These are phyloP conservation scores for Melanostigma gelatinosum DNA, from an alignment of 2,113 vertebrate genomes.

Conservation along the genomic window DNA sequence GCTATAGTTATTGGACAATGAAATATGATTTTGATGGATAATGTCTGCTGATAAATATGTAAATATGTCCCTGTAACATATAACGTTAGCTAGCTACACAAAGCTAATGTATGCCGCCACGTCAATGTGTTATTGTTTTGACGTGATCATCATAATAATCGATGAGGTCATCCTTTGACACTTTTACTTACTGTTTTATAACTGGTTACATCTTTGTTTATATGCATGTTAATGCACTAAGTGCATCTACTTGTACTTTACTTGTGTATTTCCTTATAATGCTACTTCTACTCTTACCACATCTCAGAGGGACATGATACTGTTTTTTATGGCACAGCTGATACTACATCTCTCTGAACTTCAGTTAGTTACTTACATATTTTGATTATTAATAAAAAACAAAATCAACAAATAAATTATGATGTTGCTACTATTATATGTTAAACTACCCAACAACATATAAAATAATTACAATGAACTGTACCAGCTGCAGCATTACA, in stretches of 20 bases:
- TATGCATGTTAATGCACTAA: neutral
- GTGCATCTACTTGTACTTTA: neutral
- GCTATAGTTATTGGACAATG: neutral
- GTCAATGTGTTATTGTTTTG: neutral
- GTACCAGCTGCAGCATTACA: neutral
- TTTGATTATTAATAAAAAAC: neutral
- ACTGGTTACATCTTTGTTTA: neutral
- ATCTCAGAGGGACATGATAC: neutral
- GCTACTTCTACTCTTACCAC: neutral
- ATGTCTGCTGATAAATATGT: no score
- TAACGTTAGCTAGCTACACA: neutral
- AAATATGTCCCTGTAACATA: neutral
- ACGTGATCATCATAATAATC: neutral
- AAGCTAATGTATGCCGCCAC: neutral
- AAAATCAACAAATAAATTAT: neutral
- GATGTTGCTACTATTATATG: neutral
- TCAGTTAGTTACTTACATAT: neutral
- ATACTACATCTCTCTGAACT: neutral
- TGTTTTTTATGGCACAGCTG: neutral
- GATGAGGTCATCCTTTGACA: neutral
- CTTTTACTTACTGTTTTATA: neutral
- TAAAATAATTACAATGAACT: neutral
- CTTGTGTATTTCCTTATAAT: neutral
- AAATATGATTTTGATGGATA: neutral
- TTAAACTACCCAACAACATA: neutral